Conservation (phyloP, 2,797 vertebrate genomes). For the Hoplostethus mediterraneus region DNA sequence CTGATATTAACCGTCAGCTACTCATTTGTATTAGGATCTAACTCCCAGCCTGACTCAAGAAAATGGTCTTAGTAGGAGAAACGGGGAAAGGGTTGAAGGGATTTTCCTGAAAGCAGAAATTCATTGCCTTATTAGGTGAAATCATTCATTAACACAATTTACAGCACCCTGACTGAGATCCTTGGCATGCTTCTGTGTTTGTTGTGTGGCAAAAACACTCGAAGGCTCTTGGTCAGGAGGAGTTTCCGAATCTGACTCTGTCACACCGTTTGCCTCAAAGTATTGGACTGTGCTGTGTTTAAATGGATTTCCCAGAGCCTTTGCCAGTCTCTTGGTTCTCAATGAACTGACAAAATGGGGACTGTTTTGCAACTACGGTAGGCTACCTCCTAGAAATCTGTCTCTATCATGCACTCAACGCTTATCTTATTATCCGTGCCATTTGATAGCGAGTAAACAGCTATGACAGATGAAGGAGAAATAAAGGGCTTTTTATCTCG, state of each 20-base stretch:
- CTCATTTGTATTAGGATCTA: not conserved
- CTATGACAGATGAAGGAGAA: slow-evolving; percentile 5
- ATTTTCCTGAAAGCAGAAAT: slow-evolving; percentile 1
- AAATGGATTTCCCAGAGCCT: slow-evolving; percentile 48
- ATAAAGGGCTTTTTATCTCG: not conserved
- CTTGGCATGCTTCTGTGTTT: slow-evolving; percentile 32
- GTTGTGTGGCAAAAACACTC: slow-evolving; percentile 20
- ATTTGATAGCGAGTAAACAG: slow-evolving; percentile 31
- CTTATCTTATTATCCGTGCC: slow-evolving; percentile 35
- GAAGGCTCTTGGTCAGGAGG: slow-evolving; percentile 39
- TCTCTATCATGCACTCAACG: slow-evolving; percentile 27
- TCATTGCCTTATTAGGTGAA: slow-evolving; percentile 36
- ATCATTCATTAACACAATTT: slow-evolving; percentile 41
- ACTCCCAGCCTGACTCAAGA: slow-evolving; percentile 2
- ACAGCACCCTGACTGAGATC: slow-evolving; percentile 41
- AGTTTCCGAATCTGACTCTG: slow-evolving; percentile 46
- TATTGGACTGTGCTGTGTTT: slow-evolving; percentile 33
- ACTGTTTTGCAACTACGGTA: slow-evolving; percentile 34
- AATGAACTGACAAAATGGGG: slow-evolving; percentile 42
- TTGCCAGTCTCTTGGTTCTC: slow-evolving; percentile 63
- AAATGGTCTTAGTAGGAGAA: not conserved
- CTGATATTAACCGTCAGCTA: not conserved
- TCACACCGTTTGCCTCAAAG: slow-evolving; percentile 20
- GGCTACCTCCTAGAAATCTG: slow-evolving; percentile 39
- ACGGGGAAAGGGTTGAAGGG: slow-evolving; percentile 1